phyloP scores from a whole-genome alignment of 35 echinoderm and acorn worm genomes.

The Apostichopus californicus region DNA sequence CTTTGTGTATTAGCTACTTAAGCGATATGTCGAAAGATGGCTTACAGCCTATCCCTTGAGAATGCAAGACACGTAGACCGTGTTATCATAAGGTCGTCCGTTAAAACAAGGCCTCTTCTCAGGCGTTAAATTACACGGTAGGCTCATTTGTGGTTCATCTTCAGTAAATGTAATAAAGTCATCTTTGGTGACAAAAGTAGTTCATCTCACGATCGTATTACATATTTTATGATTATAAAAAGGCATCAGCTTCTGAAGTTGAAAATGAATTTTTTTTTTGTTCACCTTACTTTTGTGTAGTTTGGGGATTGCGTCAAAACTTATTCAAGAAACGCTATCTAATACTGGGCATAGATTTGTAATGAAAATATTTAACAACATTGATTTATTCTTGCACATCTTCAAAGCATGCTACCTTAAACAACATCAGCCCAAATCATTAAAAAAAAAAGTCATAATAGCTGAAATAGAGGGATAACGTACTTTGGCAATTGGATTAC shows the following conservation, averaged over 20 bases:
- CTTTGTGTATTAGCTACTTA: slow-evolving; percentile 35
- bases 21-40: slow-evolving; percentile 19
- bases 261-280: no score
- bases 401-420: no score
- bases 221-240: background rate
- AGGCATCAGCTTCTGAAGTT: background rate
- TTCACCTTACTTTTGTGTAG: no score
- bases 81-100: slow-evolving; percentile 30
- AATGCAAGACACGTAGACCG: background rate
- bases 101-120: background rate
- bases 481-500: no score
- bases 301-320: no score
- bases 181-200: background rate
- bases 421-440: no score
- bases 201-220: background rate
- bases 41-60: background rate
- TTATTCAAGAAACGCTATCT: no score
- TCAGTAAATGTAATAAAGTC: slow-evolving; percentile 7
- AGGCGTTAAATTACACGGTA: background rate
- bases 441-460: no score
- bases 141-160: background rate
- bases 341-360: no score
- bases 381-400: no score
- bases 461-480: no score
- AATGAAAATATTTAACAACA: no score